Evolutionary conservation across 2,888 invertebrate species (phyloP).

Genomic region (Macropis europaea): DNA sequence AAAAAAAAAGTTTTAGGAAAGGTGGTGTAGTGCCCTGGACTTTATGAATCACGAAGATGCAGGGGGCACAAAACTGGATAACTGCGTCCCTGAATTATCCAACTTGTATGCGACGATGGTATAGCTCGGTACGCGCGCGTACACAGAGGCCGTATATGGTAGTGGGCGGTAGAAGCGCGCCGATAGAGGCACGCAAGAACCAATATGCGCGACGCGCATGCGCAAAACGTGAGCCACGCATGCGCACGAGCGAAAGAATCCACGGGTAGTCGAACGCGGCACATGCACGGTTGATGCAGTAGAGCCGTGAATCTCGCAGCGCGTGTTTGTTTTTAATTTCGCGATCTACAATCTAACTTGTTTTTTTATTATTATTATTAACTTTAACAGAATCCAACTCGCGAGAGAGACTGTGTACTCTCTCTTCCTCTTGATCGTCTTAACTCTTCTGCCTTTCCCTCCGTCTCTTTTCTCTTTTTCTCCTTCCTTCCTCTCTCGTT

Average conservation of each 20-base stretch:
- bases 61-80: conserved; percentile 21
- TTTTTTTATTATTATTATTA: too few relatives aligned
- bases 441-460: conserved; percentile 12
- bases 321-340: conserved; percentile 63
- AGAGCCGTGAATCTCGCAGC: conserved; percentile 73
- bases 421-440: conserved; percentile 14
- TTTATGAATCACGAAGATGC: conserved; percentile 12
- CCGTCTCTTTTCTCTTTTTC: neutral
- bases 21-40: neutral
- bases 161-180: conserved; percentile 74
- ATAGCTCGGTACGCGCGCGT: conserved; percentile 60
- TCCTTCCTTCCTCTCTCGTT: neutral
- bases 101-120: conserved; percentile 57
- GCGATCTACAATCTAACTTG: conserved; percentile 57
- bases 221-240: conserved; percentile 47
- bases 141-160: conserved; percentile 76
- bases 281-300: conserved; percentile 70
- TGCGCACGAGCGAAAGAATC: conserved; percentile 34
- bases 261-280: conserved; percentile 53
- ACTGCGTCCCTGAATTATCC: conserved; percentile 60
- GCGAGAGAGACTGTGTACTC: conserved; percentile 47
- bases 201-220: conserved; percentile 34
- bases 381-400: conserved; percentile 46
- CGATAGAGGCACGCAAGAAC: conserved; percentile 30
- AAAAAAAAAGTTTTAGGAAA: conserved; percentile 27